phyloP scores from a whole-genome alignment of 2,888 invertebrate genomes.

The Dynastes tityus region DNA sequence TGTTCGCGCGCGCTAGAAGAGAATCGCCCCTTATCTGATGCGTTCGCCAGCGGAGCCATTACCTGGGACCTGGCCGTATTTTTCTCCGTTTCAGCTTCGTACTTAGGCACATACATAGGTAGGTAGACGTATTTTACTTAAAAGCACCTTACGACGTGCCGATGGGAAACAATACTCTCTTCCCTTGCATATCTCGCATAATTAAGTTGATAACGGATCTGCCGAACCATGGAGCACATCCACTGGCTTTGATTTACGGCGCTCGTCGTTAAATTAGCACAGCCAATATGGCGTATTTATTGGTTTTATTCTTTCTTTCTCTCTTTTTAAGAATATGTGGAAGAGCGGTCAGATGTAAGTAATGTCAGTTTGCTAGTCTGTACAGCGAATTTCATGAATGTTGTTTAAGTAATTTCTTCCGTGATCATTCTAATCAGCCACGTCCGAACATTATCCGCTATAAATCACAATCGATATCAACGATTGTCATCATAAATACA shows the following conservation, averaged over 20 bases:
- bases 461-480: no score
- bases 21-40: neutral
- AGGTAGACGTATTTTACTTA: neutral
- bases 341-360: no score
- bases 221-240: slow-evolving; percentile 3
- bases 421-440: no score
- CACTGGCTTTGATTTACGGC: neutral
- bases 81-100: neutral
- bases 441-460: no score
- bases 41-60: slow-evolving; percentile 1
- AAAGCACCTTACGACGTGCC: neutral
- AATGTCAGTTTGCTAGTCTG: no score
- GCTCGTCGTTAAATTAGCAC: slow-evolving; percentile 8
- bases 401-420: no score
- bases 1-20: slow-evolving; percentile 3
- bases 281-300: neutral
- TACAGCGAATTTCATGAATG: no score
- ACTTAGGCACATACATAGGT: neutral
- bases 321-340: no score
- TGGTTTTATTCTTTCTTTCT: no score
- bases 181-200: neutral
- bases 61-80: neutral
- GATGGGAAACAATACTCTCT: neutral
- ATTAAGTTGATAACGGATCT: slow-evolving; percentile 3
- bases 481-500: no score